Percentiles rank a stretch among this genome's conserved stretches.
Evolutionary conservation across 2,113 vertebrate genomes (phyloP).

Genomic region (Cyanistes caeruleus): DNA sequence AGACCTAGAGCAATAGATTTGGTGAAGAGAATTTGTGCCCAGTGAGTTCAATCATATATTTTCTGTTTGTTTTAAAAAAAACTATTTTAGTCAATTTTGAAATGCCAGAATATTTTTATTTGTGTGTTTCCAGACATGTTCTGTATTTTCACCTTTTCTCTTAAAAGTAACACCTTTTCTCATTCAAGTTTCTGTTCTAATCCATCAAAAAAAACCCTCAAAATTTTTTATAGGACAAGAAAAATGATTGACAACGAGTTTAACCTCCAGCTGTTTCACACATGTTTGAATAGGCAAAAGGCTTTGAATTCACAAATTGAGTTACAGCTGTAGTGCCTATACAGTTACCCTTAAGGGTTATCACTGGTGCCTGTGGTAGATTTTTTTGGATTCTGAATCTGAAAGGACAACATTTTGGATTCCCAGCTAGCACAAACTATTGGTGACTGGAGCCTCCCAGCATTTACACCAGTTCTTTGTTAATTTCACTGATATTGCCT

Average conservation of each 20-base stretch:
- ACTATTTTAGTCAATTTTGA: not conserved
- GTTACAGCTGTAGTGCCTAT: not conserved
- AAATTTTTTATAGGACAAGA: not conserved
- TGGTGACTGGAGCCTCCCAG: not conserved
- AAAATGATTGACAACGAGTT: not conserved
- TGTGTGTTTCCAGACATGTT: not conserved
- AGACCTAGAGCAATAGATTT: not conserved
- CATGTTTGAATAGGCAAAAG: not conserved
- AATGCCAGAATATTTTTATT: not conserved
- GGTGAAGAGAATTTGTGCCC: not conserved
- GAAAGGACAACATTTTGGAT: not conserved
- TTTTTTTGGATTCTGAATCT: not conserved
- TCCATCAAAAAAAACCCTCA: not conserved
- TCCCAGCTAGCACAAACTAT: not conserved
- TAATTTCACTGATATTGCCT: not conserved
- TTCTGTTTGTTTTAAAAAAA: not conserved
- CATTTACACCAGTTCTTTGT: not conserved
- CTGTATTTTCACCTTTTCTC: not conserved
- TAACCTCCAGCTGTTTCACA: not conserved
- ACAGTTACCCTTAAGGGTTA: not conserved
- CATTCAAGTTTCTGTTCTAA: not conserved
- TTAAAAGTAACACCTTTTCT: not conserved
- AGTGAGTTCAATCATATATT: not conserved
- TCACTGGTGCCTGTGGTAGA: accelerated
- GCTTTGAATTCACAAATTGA: not conserved